Evolutionary conservation across 2,797 vertebrate genomes (phyloP).

Genomic region (Uromys caudimaculatus): DNA sequence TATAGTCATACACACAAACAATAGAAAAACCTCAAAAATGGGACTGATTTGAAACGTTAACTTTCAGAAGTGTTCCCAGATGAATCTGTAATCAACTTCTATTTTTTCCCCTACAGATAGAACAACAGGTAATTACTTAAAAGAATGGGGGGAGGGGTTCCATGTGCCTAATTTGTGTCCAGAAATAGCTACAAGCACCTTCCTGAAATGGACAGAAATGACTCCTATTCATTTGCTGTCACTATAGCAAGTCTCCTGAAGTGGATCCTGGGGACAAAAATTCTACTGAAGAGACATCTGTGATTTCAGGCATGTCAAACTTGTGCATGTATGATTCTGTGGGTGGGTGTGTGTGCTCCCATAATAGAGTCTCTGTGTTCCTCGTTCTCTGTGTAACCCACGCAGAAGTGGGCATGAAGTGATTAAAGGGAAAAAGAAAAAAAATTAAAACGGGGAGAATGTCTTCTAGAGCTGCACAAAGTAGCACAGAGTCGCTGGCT

Average conservation of each 20-base stretch:
- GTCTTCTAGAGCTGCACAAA: constrained; percentile 40
- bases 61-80: constrained; percentile 60
- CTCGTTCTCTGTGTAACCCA: constrained; percentile 27
- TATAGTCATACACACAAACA: constrained; percentile 35
- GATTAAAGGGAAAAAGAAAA: constrained; percentile 41
- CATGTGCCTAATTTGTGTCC: constrained; percentile 24
- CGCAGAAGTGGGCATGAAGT: constrained; percentile 48
- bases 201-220: neutral
- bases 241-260: neutral
- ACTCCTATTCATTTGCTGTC: neutral
- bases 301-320: constrained; percentile 34
- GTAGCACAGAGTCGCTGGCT: constrained; percentile 15
- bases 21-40: constrained; percentile 50
- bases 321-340: neutral
- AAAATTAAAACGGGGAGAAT: neutral
- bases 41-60: constrained; percentile 70
- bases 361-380: constrained; percentile 21
- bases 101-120: constrained; percentile 52
- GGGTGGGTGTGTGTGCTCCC: neutral
- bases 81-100: constrained; percentile 68
- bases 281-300: constrained; percentile 17
- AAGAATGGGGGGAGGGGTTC: constrained; percentile 38
- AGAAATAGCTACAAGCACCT: constrained; percentile 69
- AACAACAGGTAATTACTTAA: constrained; percentile 69
- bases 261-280: neutral